phyloP scores from a whole-genome alignment of 2,888 invertebrate genomes.

The Sthenelais limicola region DNA sequence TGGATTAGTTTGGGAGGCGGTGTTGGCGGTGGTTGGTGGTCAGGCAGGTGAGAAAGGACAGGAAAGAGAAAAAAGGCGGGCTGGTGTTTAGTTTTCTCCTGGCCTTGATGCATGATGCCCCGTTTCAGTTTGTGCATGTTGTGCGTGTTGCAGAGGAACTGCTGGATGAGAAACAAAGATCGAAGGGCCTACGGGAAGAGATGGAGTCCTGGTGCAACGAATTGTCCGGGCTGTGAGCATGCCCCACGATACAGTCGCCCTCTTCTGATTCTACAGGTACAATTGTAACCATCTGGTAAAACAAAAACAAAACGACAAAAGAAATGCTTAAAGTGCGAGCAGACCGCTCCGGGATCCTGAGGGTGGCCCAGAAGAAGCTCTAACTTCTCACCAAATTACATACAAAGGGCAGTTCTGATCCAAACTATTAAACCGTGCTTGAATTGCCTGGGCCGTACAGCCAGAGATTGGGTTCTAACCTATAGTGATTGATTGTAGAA shows the following conservation, averaged over 20 bases:
- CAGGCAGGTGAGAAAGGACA: constrained; percentile 3
- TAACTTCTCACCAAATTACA: too few relatives aligned
- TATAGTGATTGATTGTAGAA: too few relatives aligned
- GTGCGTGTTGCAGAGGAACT: constrained; percentile 87
- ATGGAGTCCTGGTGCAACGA: constrained; percentile 79
- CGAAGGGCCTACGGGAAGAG: constrained; percentile 96
- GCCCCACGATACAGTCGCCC: constrained; percentile 13
- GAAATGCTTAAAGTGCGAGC: too few relatives aligned
- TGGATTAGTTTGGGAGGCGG: too few relatives aligned
- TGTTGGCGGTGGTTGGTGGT: constrained; percentile 10
- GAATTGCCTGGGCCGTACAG: too few relatives aligned
- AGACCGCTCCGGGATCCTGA: too few relatives aligned
- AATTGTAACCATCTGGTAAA: background rate
- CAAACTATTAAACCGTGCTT: too few relatives aligned
- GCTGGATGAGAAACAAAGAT: constrained; percentile 94
- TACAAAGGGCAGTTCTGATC: too few relatives aligned
- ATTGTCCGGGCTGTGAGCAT: constrained; percentile 44
- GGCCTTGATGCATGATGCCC: background rate
- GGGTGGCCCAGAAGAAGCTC: too few relatives aligned
- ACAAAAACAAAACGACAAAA: too few relatives aligned
- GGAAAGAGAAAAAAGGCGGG: background rate
- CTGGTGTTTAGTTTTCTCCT: background rate
- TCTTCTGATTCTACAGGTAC: constrained; percentile 35
- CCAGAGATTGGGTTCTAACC: too few relatives aligned
- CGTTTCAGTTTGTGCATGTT: constrained; percentile 36